These are phyloP conservation scores for Mallateleia sp. DNA, from an alignment of 2,888 invertebrate genomes.

Conservation along the genomic window DNA sequence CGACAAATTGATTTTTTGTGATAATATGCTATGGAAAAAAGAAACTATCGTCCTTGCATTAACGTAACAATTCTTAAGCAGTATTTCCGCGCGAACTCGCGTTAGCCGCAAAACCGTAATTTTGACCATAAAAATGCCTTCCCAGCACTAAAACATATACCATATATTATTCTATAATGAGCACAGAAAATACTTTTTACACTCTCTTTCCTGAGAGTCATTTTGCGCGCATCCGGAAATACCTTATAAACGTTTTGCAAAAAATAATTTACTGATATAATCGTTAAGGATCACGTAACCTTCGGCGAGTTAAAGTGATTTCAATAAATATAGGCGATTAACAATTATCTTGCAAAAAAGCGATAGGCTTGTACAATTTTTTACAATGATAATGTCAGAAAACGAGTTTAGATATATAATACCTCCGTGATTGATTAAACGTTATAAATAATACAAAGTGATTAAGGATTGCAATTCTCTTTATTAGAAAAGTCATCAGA, in stretches of 20 bases:
- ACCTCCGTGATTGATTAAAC: no score
- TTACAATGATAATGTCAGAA: no score
- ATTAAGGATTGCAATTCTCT: no score
- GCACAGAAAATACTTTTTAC: constrained; percentile 56
- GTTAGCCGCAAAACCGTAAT: constrained; percentile 45
- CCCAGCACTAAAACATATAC: constrained; percentile 63
- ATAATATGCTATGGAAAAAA: background rate
- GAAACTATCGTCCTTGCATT: constrained; percentile 38
- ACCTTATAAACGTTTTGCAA: constrained; percentile 51
- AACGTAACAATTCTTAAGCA: constrained; percentile 51
- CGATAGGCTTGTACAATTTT: no score
- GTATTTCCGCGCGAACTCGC: constrained; percentile 31
- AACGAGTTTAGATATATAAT: no score
- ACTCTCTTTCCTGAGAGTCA: constrained; percentile 69
- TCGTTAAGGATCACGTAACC: constrained; percentile 59
- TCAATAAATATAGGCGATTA: constrained; percentile 34
- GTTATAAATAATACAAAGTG: no score
- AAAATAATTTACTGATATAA: constrained; percentile 57
- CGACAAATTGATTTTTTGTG: constrained; percentile 59
- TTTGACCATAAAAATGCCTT: constrained; percentile 58
- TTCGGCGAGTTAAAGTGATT: constrained; percentile 29
- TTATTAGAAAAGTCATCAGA: no score
- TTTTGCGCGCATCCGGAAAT: constrained; percentile 75
- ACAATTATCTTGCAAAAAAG: constrained; percentile 6
- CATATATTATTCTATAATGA: constrained; percentile 56